Percentiles rank a stretch among this genome's conserved stretches.
These are phyloP conservation scores for Dione vanillae DNA, from an alignment of 2,888 invertebrate species.

Conservation along the genomic window DNA sequence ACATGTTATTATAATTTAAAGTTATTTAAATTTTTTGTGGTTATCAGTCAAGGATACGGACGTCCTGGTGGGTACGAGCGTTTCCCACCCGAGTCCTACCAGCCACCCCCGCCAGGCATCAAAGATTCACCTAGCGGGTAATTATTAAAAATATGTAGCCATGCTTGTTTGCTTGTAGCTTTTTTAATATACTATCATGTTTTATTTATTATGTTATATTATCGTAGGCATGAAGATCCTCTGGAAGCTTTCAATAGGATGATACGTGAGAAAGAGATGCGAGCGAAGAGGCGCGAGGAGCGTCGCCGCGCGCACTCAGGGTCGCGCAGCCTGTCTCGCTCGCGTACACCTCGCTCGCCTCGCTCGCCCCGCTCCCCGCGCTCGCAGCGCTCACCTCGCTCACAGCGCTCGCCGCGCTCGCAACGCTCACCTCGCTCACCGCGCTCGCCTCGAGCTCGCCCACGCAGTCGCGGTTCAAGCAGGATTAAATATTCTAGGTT, in stretches of 20 bases:
- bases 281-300: constrained; percentile 86
- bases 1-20: not conserved
- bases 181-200: not conserved
- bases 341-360: constrained; percentile 57
- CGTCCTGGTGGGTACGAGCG: constrained; percentile 58
- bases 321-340: constrained; percentile 57
- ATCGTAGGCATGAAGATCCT: constrained; percentile 90
- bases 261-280: constrained; percentile 92
- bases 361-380: constrained; percentile 61
- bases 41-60: constrained; percentile 47
- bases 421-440: constrained; percentile 54
- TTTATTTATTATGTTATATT: not conserved
- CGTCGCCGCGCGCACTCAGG: constrained; percentile 79
- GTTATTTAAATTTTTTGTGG: not conserved
- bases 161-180: too few species aligned
- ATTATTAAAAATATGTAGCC: constrained; percentile 60
- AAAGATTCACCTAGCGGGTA: constrained; percentile 83
- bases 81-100: constrained; percentile 70
- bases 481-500: constrained; percentile 77
- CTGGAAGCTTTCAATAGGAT: constrained; percentile 94
- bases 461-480: constrained; percentile 69
- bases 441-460: constrained; percentile 58
- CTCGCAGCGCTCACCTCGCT: constrained; percentile 53
- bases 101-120: constrained; percentile 85
- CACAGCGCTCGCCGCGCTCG: constrained; percentile 57